A percentile compares a stretch with the other conserved stretches of the same genome.
Conservation (phyloP, 1,140 invertebrate genomes). For the Helicoverpa zea region DNA sequence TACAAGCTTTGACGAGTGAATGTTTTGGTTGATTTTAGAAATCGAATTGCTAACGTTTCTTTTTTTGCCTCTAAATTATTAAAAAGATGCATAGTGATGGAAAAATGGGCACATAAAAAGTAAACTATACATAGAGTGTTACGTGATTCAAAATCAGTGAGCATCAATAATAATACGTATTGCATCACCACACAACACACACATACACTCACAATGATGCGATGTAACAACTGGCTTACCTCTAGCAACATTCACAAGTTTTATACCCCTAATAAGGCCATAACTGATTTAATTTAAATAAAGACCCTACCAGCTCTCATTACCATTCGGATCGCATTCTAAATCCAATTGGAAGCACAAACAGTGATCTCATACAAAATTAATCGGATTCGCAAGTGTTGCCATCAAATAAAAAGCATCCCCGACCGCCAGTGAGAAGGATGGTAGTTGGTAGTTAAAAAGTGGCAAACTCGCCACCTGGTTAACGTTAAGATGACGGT, state of each 20-base stretch:
- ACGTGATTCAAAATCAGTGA: too few relatives aligned
- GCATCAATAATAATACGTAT: too few relatives aligned
- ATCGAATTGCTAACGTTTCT: not conserved
- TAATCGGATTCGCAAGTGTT: slow-evolving; percentile 25
- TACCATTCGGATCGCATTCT: slow-evolving; percentile 11
- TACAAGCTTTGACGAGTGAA: not conserved
- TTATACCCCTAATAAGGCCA: not conserved
- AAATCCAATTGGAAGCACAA: not conserved
- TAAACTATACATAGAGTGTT: too few relatives aligned
- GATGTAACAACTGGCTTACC: too few relatives aligned
- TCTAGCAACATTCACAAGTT: not conserved
- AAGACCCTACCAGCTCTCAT: not conserved
- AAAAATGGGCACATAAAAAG: too few relatives aligned
- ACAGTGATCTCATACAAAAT: slow-evolving; percentile 34
- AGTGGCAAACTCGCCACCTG: slow-evolving; percentile 43
- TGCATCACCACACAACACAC: too few relatives aligned
- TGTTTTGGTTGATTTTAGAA: not conserved
- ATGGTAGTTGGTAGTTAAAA: slow-evolving; percentile 34
- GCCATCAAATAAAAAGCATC: slow-evolving; percentile 32
- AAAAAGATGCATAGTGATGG: too few relatives aligned
- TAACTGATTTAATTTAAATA: not conserved
- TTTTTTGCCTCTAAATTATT: not conserved
- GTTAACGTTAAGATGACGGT: slow-evolving; percentile 21
- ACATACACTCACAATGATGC: too few relatives aligned
- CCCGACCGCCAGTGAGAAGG: not conserved